Evolutionary conservation across 2,888 invertebrate species (phyloP), one percentile per base, ranked within the genome.

Genomic region (Drosophila atripex): DNA sequence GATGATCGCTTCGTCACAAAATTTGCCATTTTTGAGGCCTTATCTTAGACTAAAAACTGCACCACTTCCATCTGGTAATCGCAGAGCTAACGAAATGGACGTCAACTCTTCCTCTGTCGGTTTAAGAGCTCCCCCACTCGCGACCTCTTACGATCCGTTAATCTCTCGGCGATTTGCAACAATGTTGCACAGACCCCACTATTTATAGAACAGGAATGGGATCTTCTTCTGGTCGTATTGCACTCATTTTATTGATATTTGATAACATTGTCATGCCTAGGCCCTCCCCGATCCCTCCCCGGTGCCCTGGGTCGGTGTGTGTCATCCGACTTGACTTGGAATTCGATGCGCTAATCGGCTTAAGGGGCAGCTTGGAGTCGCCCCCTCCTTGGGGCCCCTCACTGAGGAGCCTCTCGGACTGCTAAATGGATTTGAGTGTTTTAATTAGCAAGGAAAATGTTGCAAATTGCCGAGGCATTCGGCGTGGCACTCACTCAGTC

Each of bases 401-500:
- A 38, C 32, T 39, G 4, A 21, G 12, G 58, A 56, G 9, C 46
- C 45, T 16, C 28, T 47, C 30, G 25, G 46, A 18, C 59, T 57
- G 86, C 88, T 87, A 82, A 82, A 80, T 78, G 82, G 82, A 82
- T 82, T 82, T 82, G 72, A 69, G 65, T 78, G 47, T 71, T 80
- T 87, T 82, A 82, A 82, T 82, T 82, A 87, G 86, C 83, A 66
- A 47, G 63, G 76, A 85, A 83, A 87, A 80, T 85, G 80, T 76
- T 70, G 63, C 69, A 69, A 80, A 80, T 68, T 57, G 68, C 32
- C 58, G 35, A 23, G 64, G 63, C 51, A 65, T 47, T 65, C 58
- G 39, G 41, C 59, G 23, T 61, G 65, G 56, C 45, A 18, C 43
- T 43, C 43, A 18, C 18, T 16, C 41, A 43, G 1, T 21, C 64